Base-by-base conservation (phyloP, 2,797 vertebrate species). In the Falco concolor region DNA sequence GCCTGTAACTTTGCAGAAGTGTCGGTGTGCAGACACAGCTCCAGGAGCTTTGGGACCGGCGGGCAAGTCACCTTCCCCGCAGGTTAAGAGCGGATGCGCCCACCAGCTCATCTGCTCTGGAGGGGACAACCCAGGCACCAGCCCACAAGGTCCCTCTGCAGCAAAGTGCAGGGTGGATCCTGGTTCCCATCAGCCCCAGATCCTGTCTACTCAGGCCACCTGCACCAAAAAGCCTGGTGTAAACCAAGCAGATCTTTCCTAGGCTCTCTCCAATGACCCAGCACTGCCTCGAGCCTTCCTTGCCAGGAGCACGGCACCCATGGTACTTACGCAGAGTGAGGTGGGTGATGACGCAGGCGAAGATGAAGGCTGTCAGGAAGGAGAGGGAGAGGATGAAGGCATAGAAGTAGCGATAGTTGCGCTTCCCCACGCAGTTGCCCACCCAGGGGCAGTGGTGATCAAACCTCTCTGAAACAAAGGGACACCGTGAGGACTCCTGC, bases 401-500 rank as follows among this genome's bases (percentile, higher is more conserved):
- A 45, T 99, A 99, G 98, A 99, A 99, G 98, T 99, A 99, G 93
- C 99, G 99, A 92, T 99, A 99, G 97, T 99, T 99, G 88, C 99
- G 98, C 95, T 98, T 99, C 63, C 99, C 99, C 82, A 99, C 99
- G 42, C 99, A 99, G 98, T 99, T 99, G 63, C 99, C 99, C 78
- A 99, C 99, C 99, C 99, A 99, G 27, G 99, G 99, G 95, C 99
- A 99, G 97, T 99, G 99, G 94, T 99, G 99, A 78, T 99, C 99
- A 63, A 99, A 99, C 21, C 99, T 98, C 89, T 99, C 99, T 99
- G 98, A 20, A 93, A 92, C 50, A 45, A 83, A 87, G 40, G 49
- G 52, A 75, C 2, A 2, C 0, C 12, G 82, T 74, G 83, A 96
- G 44, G 32, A 21, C 8, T 21, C 32, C n/a, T 19, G 28, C 10